Conservation (phyloP, 2,113 vertebrate species). For the pig (Sus scrofa) region T2T-Sscrofa CM000815.6:26131501-26132000, state of each 20-base stretch:
- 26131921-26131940: not conserved
- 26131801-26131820: not conserved
- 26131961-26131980: not conserved
- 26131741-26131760: not conserved
- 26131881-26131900: not conserved
- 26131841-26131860: not conserved
- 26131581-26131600: not conserved
- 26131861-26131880: not conserved
- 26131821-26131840: not conserved
- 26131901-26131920: not conserved
- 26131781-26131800: not conserved
- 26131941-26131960: not conserved
- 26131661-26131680: not conserved
- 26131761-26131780: not conserved
- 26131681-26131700: not conserved
- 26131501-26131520: not conserved
- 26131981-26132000: not conserved
- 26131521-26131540: not conserved
- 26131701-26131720: not conserved
- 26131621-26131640: not conserved
- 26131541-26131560: not conserved
- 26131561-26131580: not conserved
- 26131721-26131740: not conserved
- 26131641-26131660: not conserved
- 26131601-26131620: not conserved